Evolutionary conservation across 2,797 vertebrate species (phyloP).

Genomic region (Thunnus albacares): DNA sequence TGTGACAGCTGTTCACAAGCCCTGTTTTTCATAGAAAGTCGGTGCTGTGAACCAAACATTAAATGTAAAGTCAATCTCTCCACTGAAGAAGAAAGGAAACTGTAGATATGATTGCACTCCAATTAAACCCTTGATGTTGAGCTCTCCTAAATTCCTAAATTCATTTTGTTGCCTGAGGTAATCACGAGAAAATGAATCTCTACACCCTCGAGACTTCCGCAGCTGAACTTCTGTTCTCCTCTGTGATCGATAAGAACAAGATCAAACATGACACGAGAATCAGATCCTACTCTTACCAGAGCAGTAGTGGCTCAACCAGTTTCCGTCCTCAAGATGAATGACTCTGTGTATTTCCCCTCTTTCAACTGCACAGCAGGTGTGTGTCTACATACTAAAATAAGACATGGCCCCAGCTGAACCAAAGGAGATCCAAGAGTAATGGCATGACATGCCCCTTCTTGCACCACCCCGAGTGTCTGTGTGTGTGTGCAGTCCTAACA

Average conservation of each 20-base stretch:
- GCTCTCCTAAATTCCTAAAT: neutral
- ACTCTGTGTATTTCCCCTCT: neutral
- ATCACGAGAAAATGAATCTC: neutral
- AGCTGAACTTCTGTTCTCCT: neutral
- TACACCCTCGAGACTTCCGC: no score
- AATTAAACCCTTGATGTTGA: neutral
- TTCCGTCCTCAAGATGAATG: neutral
- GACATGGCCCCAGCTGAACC: neutral
- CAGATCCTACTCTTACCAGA: neutral
- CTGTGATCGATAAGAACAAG: neutral
- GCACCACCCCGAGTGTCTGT: neutral
- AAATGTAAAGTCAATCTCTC: neutral
- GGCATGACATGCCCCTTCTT: neutral
- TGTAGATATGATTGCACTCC: no score
- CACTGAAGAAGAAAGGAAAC: neutral
- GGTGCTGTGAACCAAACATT: neutral
- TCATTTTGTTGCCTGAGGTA: neutral
- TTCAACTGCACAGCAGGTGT: constrained; percentile 11
- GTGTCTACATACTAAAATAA: constrained; percentile 8
- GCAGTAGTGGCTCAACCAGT: constrained; percentile 1
- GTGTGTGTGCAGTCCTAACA: neutral
- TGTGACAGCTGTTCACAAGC: constrained; percentile 20
- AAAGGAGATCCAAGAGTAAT: neutral
- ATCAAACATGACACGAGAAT: neutral
- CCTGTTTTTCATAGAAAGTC: constrained; percentile 16